Percentiles rank a stretch among this genome's conserved stretches.
Conservation (phyloP, 2,797 vertebrate species). For the Phrynocephalus vlangalii region DNA sequence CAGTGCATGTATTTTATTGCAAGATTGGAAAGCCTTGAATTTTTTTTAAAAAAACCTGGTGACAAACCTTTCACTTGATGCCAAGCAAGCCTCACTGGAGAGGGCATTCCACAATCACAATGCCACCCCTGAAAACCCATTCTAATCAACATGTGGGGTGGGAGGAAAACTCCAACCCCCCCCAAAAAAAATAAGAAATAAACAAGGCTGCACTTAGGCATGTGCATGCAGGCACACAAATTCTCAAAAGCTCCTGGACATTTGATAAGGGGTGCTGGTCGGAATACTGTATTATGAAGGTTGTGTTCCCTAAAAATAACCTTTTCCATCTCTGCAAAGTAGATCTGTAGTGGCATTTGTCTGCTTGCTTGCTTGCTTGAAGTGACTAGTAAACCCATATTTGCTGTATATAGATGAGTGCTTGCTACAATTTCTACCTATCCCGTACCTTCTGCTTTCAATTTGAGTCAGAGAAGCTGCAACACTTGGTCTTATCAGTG, state of each 20-base stretch:
- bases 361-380: too few relatives aligned
- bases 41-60: too few relatives aligned
- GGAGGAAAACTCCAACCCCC: too few relatives aligned
- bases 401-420: not conserved
- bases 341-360: not conserved
- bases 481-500: conserved; percentile 27
- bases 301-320: too few relatives aligned
- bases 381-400: not conserved
- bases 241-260: not conserved
- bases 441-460: not conserved
- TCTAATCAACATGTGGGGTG: not conserved
- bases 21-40: not conserved
- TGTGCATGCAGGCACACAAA: not conserved
- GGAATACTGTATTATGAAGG: too few relatives aligned
- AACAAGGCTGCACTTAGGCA: not conserved
- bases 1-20: not conserved
- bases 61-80: not conserved
- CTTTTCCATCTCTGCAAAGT: too few relatives aligned
- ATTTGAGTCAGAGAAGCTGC: conserved; percentile 7
- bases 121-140: too few relatives aligned
- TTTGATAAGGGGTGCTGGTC: not conserved
- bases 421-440: not conserved
- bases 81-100: not conserved
- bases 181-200: too few relatives aligned
- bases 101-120: too few relatives aligned